Evolutionary conservation across 2,113 vertebrate genomes (phyloP).

Genomic region (Oncorhynchus masou): DNA sequence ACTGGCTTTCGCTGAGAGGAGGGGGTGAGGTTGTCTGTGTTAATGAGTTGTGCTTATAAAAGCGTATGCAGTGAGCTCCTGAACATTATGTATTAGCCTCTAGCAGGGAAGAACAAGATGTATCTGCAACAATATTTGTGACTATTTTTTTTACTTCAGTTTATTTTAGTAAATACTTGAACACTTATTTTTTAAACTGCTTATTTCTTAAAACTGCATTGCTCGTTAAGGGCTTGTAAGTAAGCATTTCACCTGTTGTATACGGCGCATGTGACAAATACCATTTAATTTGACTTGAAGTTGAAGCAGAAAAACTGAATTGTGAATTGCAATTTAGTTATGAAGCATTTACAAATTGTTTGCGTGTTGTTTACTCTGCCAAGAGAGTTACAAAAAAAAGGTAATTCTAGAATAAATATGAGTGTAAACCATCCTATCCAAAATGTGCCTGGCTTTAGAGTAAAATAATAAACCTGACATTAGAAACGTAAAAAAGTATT

Average conservation of each 20-base stretch:
- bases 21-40: conserved; percentile 52
- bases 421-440: background rate
- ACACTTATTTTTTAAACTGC: no score
- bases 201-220: no score
- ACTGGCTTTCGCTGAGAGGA: conserved; percentile 52
- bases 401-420: background rate
- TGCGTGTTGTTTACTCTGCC: background rate
- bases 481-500: background rate
- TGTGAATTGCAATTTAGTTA: background rate
- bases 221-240: no score
- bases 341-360: background rate
- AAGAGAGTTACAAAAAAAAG: background rate
- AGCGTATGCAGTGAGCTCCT: conserved; percentile 49
- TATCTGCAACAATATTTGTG: background rate
- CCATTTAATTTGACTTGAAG: background rate
- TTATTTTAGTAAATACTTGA: no score
- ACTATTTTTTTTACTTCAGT: no score
- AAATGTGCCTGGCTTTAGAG: background rate
- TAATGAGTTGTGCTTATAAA: conserved; percentile 70
- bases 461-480: background rate
- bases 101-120: background rate
- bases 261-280: no score
- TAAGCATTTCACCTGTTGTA: no score
- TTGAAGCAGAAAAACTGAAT: background rate
- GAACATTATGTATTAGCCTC: conserved; percentile 18